Conservation (phyloP, 2,113 vertebrate species). For the Uria lomvia region DNA sequence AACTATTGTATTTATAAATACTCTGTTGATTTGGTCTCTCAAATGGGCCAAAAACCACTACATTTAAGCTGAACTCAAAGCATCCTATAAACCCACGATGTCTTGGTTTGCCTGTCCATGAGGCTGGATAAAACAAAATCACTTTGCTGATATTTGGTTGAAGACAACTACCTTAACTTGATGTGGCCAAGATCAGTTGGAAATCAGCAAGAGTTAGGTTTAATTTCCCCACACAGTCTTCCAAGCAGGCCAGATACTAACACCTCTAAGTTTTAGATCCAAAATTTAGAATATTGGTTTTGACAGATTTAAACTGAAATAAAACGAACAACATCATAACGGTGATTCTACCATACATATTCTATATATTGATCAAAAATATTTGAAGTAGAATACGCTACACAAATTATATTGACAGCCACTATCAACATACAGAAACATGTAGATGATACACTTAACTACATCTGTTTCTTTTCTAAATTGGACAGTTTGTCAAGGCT, state of each 20-base stretch:
- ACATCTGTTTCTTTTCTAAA: not conserved
- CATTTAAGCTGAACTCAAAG: not conserved
- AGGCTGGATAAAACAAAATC: not conserved
- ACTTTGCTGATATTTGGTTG: not conserved
- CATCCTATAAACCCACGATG: not conserved
- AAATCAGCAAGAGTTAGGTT: not conserved
- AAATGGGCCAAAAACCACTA: not conserved
- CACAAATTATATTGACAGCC: not conserved
- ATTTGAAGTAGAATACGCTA: not conserved
- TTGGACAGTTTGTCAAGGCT: not conserved
- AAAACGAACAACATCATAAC: accelerated
- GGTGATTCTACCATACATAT: accelerated
- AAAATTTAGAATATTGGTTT: not conserved
- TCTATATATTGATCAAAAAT: not conserved
- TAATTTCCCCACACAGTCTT: not conserved
- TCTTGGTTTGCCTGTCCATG: not conserved
- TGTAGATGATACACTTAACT: accelerated
- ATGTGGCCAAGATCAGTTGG: not conserved
- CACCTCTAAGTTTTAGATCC: not conserved
- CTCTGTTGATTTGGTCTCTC: not conserved
- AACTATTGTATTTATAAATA: not conserved
- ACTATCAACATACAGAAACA: not conserved
- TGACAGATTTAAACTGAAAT: not conserved
- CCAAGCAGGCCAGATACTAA: not conserved
- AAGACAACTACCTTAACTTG: not conserved